These are phyloP conservation scores for Pimpla rufipes DNA, from an alignment of 2,888 invertebrate genomes.

Conservation along the genomic window DNA sequence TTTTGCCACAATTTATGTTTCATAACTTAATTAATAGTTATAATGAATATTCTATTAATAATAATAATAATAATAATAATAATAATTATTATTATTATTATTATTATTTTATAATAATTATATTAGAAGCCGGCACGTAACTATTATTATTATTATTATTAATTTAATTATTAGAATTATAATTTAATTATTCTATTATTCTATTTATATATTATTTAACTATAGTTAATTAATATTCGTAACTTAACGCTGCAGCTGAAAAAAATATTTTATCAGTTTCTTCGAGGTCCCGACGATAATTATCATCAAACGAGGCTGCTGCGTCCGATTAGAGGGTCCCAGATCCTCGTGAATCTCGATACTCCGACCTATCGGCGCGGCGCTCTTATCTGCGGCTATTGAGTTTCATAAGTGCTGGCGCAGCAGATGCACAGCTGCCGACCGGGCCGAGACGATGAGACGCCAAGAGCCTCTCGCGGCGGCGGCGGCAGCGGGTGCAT, in stretches of 20 bases:
- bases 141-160: too few species aligned
- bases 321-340: neutral
- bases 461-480: conserved; percentile 63
- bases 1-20: too few species aligned
- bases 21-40: too few species aligned
- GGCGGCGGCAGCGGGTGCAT: conserved; percentile 56
- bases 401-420: conserved; percentile 60
- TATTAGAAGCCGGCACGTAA: too few species aligned
- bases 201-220: too few species aligned
- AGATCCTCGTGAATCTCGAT: conserved; percentile 7
- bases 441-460: conserved; percentile 63
- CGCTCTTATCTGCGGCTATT: conserved; percentile 39
- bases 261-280: neutral
- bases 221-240: neutral
- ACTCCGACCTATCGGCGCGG: conserved; percentile 45
- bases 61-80: too few species aligned
- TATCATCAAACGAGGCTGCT: neutral
- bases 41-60: too few species aligned
- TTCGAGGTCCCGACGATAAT: neutral
- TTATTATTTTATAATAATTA: too few species aligned
- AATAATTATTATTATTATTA: too few species aligned
- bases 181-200: too few species aligned
- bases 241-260: neutral
- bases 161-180: too few species aligned
- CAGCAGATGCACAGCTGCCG: conserved; percentile 49